A percentile compares a stretch with the other conserved stretches of the same genome.
Conservation (phyloP, 2,797 vertebrate species). For the Eupleurogrammus muticus region DNA sequence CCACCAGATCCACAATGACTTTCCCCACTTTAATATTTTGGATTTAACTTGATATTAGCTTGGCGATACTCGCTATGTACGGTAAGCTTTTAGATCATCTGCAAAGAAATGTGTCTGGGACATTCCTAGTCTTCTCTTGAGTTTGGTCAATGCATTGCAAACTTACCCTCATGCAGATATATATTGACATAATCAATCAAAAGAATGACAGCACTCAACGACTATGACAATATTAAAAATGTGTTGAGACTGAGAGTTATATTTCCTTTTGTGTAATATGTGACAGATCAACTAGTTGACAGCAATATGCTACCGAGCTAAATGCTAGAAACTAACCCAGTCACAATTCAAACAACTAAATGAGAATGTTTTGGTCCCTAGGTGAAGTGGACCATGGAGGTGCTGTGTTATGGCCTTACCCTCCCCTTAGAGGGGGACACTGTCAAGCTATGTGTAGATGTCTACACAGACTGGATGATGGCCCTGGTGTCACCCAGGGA, state of each 20-base stretch:
- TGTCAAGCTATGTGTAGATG: conserved; percentile 95
- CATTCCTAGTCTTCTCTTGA: no score
- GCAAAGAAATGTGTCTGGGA: no score
- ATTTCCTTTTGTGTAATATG: neutral
- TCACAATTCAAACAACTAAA: neutral
- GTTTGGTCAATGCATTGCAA: no score
- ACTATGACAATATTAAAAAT: neutral
- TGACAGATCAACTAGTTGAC: neutral
- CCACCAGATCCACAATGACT: conserved; percentile 1
- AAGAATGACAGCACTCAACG: conserved; percentile 3
- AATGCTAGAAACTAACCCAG: neutral
- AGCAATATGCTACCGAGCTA: neutral
- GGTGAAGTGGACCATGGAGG: conserved; percentile 99
- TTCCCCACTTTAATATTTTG: neutral
- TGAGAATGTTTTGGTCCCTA: conserved; percentile 56
- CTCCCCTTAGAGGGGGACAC: conserved; percentile 95
- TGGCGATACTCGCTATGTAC: no score
- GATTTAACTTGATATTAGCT: neutral
- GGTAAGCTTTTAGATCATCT: no score
- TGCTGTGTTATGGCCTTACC: conserved; percentile 94
- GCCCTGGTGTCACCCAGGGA: conserved; percentile 93
- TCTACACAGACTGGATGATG: conserved; percentile 99
- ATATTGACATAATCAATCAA: no score
- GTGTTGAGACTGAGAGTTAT: neutral
- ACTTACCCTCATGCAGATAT: no score